Percentiles rank a stretch among this genome's conserved stretches.
These are phyloP conservation scores for Leptinotarsa defecta DNA, from an alignment of 1,140 invertebrate species.

Conservation along the genomic window DNA sequence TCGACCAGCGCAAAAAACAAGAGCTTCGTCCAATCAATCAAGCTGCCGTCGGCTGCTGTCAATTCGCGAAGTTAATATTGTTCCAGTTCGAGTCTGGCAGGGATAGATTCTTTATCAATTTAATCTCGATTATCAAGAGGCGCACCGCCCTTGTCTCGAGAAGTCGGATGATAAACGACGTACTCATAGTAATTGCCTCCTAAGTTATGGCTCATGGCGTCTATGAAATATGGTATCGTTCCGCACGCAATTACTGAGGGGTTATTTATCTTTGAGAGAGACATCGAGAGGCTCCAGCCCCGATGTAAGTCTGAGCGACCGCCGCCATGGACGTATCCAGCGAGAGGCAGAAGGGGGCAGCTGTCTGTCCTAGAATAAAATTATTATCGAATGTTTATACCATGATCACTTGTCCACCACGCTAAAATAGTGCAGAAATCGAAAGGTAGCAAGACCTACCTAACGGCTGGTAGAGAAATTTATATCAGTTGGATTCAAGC, in stretches of 20 bases:
- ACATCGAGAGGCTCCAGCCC: slow-evolving; percentile 21
- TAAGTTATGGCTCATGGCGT: slow-evolving; percentile 63
- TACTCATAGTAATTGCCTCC: slow-evolving; percentile 64
- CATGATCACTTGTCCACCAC: too few relatives aligned
- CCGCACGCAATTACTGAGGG: slow-evolving; percentile 62
- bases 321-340: neutral
- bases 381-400: too few relatives aligned
- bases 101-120: slow-evolving; percentile 47
- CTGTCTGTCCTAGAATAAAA: too few relatives aligned
- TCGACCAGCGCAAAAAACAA: slow-evolving; percentile 17
- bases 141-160: slow-evolving; percentile 38
- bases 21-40: slow-evolving; percentile 15
- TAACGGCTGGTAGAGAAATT: too few relatives aligned
- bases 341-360: too few relatives aligned
- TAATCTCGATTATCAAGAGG: slow-evolving; percentile 48
- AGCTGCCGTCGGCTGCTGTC: slow-evolving; percentile 5
- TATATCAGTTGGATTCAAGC: too few relatives aligned
- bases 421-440: too few relatives aligned
- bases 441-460: too few relatives aligned
- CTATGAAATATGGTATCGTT: slow-evolving; percentile 65
- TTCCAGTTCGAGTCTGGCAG: slow-evolving; percentile 34
- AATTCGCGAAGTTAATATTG: slow-evolving; percentile 22
- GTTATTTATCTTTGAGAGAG: slow-evolving; percentile 61
- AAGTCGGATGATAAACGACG: slow-evolving; percentile 60
- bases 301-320: slow-evolving; percentile 28